These are phyloP conservation scores for Trachelus stipa DNA, from an alignment of 2,888 invertebrate genomes.

Conservation along the genomic window DNA sequence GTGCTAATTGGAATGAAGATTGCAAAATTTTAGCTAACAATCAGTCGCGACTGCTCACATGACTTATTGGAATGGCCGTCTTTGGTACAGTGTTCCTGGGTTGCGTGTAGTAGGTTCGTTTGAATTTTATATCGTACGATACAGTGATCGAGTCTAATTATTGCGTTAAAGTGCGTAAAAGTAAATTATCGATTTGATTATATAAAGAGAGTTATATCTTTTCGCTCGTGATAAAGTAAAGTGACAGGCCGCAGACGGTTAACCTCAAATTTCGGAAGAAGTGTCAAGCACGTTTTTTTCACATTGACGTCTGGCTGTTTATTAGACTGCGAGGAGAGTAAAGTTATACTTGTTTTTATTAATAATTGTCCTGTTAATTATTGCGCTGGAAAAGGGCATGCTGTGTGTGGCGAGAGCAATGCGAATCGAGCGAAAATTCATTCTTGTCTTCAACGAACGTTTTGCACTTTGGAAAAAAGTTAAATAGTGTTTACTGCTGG, in stretches of 20 bases:
- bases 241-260: conserved; percentile 14
- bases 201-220: neutral
- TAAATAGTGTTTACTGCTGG: conserved; percentile 52
- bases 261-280: conserved; percentile 38
- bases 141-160: neutral
- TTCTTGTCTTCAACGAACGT: conserved; percentile 48
- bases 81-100: neutral
- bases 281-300: conserved; percentile 33
- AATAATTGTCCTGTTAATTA: no score
- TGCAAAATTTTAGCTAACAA: no score
- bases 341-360: no score
- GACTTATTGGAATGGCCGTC: conserved; percentile 23
- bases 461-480: conserved; percentile 56
- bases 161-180: neutral
- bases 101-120: neutral
- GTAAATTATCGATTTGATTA: neutral
- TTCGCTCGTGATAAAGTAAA: neutral
- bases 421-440: conserved; percentile 13
- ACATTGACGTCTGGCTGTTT: neutral
- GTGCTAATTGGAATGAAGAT: no score
- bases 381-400: conserved; percentile 36
- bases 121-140: neutral
- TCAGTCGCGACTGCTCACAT: neutral
- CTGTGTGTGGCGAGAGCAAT: conserved; percentile 33
- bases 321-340: no score